Evolutionary conservation across 2,888 invertebrate genomes (phyloP), one percentile per base, ranked within the genome.

Genomic region (Eupelmus urozonus): DNA sequence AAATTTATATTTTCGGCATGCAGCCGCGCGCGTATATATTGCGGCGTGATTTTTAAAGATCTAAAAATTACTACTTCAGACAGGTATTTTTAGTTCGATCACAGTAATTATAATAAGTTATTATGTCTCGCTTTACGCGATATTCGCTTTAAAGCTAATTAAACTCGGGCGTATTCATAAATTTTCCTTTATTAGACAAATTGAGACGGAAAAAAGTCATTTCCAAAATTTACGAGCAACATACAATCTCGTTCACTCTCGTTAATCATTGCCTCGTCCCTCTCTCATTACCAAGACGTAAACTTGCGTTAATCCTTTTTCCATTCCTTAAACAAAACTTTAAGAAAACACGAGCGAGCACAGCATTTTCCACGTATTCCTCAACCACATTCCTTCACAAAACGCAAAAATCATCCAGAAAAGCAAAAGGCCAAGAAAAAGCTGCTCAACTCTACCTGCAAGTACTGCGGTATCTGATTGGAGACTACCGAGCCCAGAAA

Each of bases 401-500:
- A n/a, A n/a, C n/a, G n/a, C n/a, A n/a, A n/a, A 20, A 29, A 59
- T 13, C 16, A 13, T 4, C 27, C 1, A 27, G 27, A 27, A 27
- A 18, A 27, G 9, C 4, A 13, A 49, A 25, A n/a, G 2, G 9
- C n/a, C n/a, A n/a, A 45, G 16, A n/a, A 40, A 57, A 20, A 13
- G n/a, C 18, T 51, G 55, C 25, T 40, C 23, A 53, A 23, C 78
- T n/a, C n/a, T 82, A 91, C 91, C 89, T 92, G 92, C 0, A 95
- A 91, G 86, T 94, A 95, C 83, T 94, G 92, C 5, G 96, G 95
- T 0, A 95, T 94, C 79, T 94, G 92, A 80, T 94, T 94, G 0
- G 94, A 92, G 0, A 96, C 93, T 1, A 93, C 91, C 1, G 94
- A 93, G 0, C 97, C 98, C 0, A 98, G 92, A 83, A 98, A 94